Evolutionary conservation across 2,888 invertebrate genomes (phyloP), one percentile per base, ranked within the genome.

Genomic region (Limnephilus lunatus): DNA sequence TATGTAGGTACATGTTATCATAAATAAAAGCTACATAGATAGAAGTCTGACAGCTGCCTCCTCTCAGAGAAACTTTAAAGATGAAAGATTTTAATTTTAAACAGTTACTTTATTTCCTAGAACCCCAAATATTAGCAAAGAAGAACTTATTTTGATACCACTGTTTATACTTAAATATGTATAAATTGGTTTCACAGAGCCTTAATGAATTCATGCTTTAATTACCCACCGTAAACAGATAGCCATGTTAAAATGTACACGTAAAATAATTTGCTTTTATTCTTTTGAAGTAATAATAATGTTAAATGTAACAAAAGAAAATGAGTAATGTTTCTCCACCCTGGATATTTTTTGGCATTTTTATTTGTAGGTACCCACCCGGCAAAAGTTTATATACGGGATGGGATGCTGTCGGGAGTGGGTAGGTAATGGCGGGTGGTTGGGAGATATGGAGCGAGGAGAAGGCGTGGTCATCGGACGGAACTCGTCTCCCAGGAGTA

Each of bases 401-500:
- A 25, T 48, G 85, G 44, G 35, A 86, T 44, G 68, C 68, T 68
- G 19, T 7, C 15, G 53, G 53, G 3, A 68, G 19, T 68, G 68
- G 68, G 68, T 25, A 19, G 68, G 19, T 7, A 25, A 4, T 68
- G 9, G 68, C 5, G 19, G 25, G 53, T 19, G 53, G 68, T 19
- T 68, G 25, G 44, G 91, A 81, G 85, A 85, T 35, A 35, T 90
- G 81, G 81, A 90, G 86, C 80, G 93, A 89, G 90, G 88, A 88
- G 85, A 39, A 85, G 93, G 91, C 93, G 93, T 92, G 93, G 92
- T 92, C 92, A 92, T 44, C 85, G 88, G 91, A 92, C 44, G 91
- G 90, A 91, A 90, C 85, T 88, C 90, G 82, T 89, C 91, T 91
- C 92, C 91, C 35, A 90, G 35, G 88, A 90, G 92, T 88, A 83